Evolutionary conservation across 2,113 vertebrate species (phyloP).

Genomic region (Noctilio leporinus): DNA sequence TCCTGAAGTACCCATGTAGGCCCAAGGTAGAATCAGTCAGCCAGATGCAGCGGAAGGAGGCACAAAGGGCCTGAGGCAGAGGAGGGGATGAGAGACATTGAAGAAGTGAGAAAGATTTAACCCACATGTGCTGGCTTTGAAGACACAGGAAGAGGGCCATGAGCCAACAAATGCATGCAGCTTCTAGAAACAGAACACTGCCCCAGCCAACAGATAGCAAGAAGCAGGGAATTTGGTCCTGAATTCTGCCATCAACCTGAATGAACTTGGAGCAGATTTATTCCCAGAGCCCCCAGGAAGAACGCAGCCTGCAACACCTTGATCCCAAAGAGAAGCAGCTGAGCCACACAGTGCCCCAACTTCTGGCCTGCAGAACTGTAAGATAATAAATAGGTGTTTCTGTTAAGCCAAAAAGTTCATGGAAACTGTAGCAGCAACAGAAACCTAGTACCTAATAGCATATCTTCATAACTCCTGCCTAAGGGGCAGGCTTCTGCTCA

Average conservation of each 20-base stretch:
- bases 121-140: neutral
- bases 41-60: neutral
- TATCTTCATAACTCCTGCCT: neutral
- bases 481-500: neutral
- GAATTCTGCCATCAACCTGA: neutral
- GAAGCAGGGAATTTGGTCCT: neutral
- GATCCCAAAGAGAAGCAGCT: neutral
- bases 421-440: neutral
- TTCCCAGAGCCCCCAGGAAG: neutral
- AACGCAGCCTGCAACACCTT: neutral
- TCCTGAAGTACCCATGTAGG: neutral
- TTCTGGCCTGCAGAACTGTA: neutral
- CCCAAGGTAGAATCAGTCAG: neutral
- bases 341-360: neutral
- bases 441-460: neutral
- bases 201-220: neutral
- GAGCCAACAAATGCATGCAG: neutral
- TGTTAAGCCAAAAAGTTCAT: neutral
- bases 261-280: neutral
- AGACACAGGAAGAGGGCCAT: neutral
- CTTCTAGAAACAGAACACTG: neutral
- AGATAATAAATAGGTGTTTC: neutral
- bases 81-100: neutral
- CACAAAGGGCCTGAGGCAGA: neutral
- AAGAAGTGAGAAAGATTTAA: neutral